Percentiles rank a stretch among this genome's conserved stretches.
Evolutionary conservation across 2,888 invertebrate genomes (phyloP).

Genomic region (Thelaira solivaga): DNA sequence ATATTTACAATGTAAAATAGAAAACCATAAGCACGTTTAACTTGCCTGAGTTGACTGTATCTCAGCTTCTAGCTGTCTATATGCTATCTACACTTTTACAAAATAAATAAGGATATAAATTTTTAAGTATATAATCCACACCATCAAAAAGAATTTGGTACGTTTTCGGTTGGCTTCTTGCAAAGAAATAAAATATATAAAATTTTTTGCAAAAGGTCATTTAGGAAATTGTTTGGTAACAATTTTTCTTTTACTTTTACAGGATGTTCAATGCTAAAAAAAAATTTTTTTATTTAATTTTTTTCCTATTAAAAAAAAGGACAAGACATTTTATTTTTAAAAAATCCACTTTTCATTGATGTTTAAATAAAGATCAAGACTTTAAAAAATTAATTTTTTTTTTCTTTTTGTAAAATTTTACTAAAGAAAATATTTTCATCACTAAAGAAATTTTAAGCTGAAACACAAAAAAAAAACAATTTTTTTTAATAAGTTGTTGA

Average conservation of each 20-base stretch:
- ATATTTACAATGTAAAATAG: conserved; percentile 30
- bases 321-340: background rate
- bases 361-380: conserved; percentile 18
- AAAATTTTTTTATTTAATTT: background rate
- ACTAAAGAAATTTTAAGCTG: background rate
- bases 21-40: conserved; percentile 21
- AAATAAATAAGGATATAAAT: conserved; percentile 43
- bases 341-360: background rate
- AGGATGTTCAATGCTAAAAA: background rate
- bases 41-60: background rate
- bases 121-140: conserved; percentile 55
- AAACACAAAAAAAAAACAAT: background rate
- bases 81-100: background rate
- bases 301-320: too few species aligned
- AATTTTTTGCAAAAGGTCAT: conserved; percentile 20
- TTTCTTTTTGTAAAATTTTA: background rate
- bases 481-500: background rate
- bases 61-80: background rate
- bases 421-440: background rate
- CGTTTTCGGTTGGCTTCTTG: background rate
- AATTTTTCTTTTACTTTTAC: background rate
- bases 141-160: conserved; percentile 48
- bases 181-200: too few species aligned
- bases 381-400: too few species aligned
- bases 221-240: conserved; percentile 28